Evolutionary conservation across 2,888 invertebrate species (phyloP).

Genomic region (Incurvaria masculella): DNA sequence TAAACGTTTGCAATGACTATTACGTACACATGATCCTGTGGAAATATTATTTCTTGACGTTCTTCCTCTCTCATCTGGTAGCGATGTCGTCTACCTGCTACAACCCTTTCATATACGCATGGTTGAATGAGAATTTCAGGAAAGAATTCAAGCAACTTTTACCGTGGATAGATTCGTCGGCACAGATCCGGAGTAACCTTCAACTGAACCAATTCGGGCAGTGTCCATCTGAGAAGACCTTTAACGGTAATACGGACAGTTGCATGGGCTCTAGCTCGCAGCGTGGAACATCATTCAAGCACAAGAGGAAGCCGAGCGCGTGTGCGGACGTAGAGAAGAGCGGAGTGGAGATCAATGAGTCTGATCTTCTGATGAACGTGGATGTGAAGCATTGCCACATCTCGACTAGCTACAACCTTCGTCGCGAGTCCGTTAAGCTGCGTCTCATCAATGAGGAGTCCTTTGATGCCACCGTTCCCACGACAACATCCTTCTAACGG

Average conservation of each 20-base stretch:
- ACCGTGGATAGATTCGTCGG: conserved; percentile 60
- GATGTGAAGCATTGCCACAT: conserved; percentile 52
- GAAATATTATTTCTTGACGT: conserved; percentile 83
- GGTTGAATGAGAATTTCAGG: conserved; percentile 95
- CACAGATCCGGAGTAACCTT: conserved; percentile 35
- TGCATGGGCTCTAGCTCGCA: conserved; percentile 57
- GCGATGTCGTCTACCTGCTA: conserved; percentile 97
- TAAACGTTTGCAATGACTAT: conserved; percentile 84
- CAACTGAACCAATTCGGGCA: conserved; percentile 51
- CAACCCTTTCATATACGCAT: conserved; percentile 95
- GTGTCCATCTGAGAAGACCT: conserved; percentile 65
- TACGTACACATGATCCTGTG: conserved; percentile 69
- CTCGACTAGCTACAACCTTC: conserved; percentile 46
- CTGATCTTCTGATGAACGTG: conserved; percentile 29
- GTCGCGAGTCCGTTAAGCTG: conserved; percentile 46
- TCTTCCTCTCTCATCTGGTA: conserved; percentile 85
- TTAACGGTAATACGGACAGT: conserved; percentile 71
- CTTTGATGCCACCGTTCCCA: conserved; percentile 24
- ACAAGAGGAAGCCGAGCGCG: conserved; percentile 56
- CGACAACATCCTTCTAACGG: background rate
- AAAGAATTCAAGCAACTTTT: conserved; percentile 86
- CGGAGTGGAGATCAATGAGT: conserved; percentile 48
- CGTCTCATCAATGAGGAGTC: conserved; percentile 49
- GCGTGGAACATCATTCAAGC: conserved; percentile 49
- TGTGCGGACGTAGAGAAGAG: conserved; percentile 60